Evolutionary conservation across 2,888 invertebrate genomes (phyloP), one percentile per base, ranked within the genome.

Genomic region (Lepidochrysops patricia): DNA sequence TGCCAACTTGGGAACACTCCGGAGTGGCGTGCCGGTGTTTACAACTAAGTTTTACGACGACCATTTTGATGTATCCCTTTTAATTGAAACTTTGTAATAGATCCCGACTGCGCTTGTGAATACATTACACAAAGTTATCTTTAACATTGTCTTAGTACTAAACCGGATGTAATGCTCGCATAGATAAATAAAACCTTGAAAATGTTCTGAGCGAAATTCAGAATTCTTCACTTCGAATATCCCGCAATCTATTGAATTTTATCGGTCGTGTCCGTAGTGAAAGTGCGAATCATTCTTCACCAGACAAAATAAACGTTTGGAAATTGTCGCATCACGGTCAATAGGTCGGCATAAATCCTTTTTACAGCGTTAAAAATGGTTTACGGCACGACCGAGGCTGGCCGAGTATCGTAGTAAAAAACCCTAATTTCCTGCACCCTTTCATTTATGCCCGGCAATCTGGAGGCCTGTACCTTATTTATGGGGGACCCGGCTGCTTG

Each of bases 351-450:
- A 77, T 77, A 76, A 70, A 71, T 72, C 76, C 72, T 71, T 80
- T 78, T 79, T 79, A 79, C 75, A 68, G 79, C 75, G 84, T 84
- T 83, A 86, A 85, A 87, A 86, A 85, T 87, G 83, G 82, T 84
- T 86, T 83, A 85, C 79, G 74, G 76, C 69, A 69, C 69, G 70
- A 64, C 73, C 75, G 77, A 77, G 77, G 79, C 76, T 77, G 73
- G 73, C 74, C 74, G 72, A 79, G 77, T 77, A 77, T 76, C 80
- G 84, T 77, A 77, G 78, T 86, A 87, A 87, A 86, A 87, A 87
- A 84, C 86, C 88, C 85, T 87, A 88, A 89, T 89, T 87, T 87
- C 87, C 85, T 83, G 82, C 80, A 85, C 88, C 88, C 88, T 87
- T 89, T 87, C 88, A 85, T 88, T 87, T 88, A 84, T 87, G 80